These are phyloP conservation scores for Pipra filicauda DNA, from an alignment of 2,113 vertebrate species.

Conservation along the genomic window DNA sequence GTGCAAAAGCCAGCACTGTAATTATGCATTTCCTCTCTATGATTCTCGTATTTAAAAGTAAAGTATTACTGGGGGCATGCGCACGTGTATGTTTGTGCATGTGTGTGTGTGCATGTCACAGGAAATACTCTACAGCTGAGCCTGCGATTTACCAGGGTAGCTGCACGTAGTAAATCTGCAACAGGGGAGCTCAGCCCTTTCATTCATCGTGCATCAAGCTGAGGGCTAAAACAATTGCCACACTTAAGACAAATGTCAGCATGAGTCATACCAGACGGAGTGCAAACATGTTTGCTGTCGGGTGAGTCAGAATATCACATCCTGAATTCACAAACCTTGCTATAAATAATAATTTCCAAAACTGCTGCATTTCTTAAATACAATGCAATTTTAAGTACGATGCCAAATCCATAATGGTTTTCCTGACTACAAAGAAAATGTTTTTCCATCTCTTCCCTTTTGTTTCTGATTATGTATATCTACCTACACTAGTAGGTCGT, in stretches of 20 bases:
- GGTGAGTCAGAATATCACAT: slow-evolving; percentile 58
- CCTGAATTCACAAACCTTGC: slow-evolving; percentile 42
- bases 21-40: slow-evolving; percentile 59
- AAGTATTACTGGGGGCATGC: neutral
- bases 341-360: slow-evolving; percentile 48
- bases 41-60: slow-evolving; percentile 31
- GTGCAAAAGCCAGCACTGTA: slow-evolving; percentile 47
- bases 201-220: slow-evolving; percentile 41
- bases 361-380: neutral
- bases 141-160: neutral
- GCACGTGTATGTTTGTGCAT: neutral
- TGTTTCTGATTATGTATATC: neutral
- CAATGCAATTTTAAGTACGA: neutral
- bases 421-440: neutral
- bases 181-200: neutral
- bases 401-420: neutral
- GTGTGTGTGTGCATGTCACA: neutral
- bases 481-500: neutral
- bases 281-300: slow-evolving; percentile 55
- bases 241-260: slow-evolving; percentile 44
- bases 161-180: slow-evolving; percentile 53
- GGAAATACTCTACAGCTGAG: neutral
- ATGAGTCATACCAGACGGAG: slow-evolving; percentile 17
- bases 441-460: neutral
- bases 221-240: slow-evolving; percentile 56